These are phyloP conservation scores for Leucania comma DNA, from an alignment of 2,888 invertebrate species.

Conservation along the genomic window DNA sequence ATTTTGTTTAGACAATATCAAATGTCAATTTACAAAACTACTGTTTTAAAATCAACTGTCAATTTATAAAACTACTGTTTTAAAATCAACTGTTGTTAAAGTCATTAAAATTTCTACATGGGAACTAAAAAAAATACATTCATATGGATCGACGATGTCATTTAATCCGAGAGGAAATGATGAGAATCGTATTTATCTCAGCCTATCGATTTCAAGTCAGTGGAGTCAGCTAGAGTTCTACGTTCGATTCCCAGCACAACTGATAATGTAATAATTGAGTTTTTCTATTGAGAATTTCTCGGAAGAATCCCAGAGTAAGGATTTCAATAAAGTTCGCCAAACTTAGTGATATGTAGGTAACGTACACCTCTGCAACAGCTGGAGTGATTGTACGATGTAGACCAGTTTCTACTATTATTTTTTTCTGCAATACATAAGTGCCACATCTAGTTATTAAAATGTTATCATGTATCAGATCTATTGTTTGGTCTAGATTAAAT, in stretches of 20 bases:
- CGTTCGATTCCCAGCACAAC: not conserved
- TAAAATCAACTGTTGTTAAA: too few relatives aligned
- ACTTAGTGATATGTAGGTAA: not conserved
- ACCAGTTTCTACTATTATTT: not conserved
- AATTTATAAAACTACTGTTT: too few relatives aligned
- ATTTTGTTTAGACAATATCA: too few relatives aligned
- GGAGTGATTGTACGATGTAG: not conserved
- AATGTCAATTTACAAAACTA: too few relatives aligned
- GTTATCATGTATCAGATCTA: not conserved
- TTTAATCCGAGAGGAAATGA: too few relatives aligned
- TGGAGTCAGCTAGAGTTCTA: not conserved
- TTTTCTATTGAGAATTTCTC: not conserved
- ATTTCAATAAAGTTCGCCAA: not conserved
- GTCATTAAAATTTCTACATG: too few relatives aligned
- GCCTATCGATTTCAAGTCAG: too few relatives aligned
- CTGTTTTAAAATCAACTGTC: too few relatives aligned
- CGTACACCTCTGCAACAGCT: not conserved
- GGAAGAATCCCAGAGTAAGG: not conserved
- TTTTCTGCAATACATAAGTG: not conserved
- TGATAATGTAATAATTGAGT: not conserved
- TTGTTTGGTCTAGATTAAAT: conserved; percentile 4
- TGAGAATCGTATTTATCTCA: too few relatives aligned
- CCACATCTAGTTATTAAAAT: not conserved
- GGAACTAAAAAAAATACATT: too few relatives aligned
- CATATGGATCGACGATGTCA: too few relatives aligned